Evolutionary conservation across 2,888 invertebrate genomes (phyloP).

Genomic region (Cabera pusaria): DNA sequence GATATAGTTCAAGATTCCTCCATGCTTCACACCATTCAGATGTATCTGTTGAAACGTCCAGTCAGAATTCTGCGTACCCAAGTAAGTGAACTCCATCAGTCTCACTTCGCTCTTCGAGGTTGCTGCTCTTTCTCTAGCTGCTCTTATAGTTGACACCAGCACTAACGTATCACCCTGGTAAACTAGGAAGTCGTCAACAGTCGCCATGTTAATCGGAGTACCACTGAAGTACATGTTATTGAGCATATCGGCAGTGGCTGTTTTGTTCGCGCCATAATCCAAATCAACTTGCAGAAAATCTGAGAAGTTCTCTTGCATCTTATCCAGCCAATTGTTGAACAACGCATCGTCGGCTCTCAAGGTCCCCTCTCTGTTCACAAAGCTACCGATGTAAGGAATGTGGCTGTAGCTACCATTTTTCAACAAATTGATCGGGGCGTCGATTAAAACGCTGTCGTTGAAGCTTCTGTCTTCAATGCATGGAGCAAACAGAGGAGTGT

Average conservation of each 20-base stretch:
- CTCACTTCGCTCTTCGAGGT: slow-evolving; percentile 53
- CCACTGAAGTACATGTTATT: slow-evolving; percentile 58
- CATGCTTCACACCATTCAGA: slow-evolving; percentile 60
- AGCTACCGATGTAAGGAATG: slow-evolving; percentile 63
- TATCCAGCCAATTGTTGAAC: slow-evolving; percentile 47
- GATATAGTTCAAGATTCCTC: slow-evolving; percentile 61
- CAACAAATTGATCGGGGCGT: slow-evolving; percentile 58
- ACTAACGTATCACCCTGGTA: slow-evolving; percentile 66
- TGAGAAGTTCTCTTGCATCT: slow-evolving; percentile 62
- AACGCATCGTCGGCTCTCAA: slow-evolving; percentile 55
- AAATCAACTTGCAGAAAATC: slow-evolving; percentile 65
- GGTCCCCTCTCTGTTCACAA: slow-evolving; percentile 65
- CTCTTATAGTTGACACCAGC: slow-evolving; percentile 55
- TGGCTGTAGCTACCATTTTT: slow-evolving; percentile 55
- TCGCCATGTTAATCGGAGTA: slow-evolving; percentile 46
- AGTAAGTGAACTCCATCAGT: slow-evolving; percentile 59
- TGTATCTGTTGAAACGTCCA: slow-evolving; percentile 58
- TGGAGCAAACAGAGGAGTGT: slow-evolving; percentile 67
- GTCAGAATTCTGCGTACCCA: slow-evolving; percentile 55
- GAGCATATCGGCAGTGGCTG: slow-evolving; percentile 42
- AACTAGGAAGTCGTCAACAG: slow-evolving; percentile 62
- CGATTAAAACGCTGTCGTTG: slow-evolving; percentile 52
- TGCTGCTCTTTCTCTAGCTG: slow-evolving; percentile 53
- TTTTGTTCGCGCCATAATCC: slow-evolving; percentile 41
- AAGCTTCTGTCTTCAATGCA: slow-evolving; percentile 58